These are phyloP conservation scores for Epinotia demarniana DNA, from an alignment of 2,888 invertebrate genomes.

Conservation along the genomic window DNA sequence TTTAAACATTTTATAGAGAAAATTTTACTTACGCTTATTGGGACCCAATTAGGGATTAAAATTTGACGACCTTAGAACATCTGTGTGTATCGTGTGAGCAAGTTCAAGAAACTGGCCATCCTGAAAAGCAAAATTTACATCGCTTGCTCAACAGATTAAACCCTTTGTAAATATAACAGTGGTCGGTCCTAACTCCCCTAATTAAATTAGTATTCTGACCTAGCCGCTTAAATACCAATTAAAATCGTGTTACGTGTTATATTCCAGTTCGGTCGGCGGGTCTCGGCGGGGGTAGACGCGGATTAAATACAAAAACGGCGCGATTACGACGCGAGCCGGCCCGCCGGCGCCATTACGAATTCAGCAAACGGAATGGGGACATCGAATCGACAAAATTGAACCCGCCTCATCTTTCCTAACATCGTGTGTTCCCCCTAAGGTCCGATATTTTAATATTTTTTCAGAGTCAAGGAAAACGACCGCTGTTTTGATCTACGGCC, in stretches of 20 bases:
- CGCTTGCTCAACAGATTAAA: neutral
- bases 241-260: constrained; percentile 66
- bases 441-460: constrained; percentile 78
- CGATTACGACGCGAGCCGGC: constrained; percentile 70
- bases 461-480: constrained; percentile 64
- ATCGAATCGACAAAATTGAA: constrained; percentile 82
- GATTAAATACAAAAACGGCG: constrained; percentile 77
- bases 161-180: constrained; percentile 12
- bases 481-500: constrained; percentile 77
- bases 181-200: constrained; percentile 16
- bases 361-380: constrained; percentile 81
- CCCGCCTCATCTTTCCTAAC: constrained; percentile 78
- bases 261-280: constrained; percentile 53
- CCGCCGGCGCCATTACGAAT: constrained; percentile 77
- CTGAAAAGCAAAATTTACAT: neutral
- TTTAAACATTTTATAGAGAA: neutral
- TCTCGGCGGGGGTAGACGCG: constrained; percentile 60
- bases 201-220: constrained; percentile 43
- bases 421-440: constrained; percentile 72
- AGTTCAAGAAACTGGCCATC: too few species aligned
- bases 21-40: neutral
- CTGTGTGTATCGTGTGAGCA: too few species aligned
- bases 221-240: constrained; percentile 57
- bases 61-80: neutral
- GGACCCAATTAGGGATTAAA: neutral